Evolutionary conservation across 2,797 vertebrate species (phyloP).

Genomic region (Oreochromis grahami): DNA sequence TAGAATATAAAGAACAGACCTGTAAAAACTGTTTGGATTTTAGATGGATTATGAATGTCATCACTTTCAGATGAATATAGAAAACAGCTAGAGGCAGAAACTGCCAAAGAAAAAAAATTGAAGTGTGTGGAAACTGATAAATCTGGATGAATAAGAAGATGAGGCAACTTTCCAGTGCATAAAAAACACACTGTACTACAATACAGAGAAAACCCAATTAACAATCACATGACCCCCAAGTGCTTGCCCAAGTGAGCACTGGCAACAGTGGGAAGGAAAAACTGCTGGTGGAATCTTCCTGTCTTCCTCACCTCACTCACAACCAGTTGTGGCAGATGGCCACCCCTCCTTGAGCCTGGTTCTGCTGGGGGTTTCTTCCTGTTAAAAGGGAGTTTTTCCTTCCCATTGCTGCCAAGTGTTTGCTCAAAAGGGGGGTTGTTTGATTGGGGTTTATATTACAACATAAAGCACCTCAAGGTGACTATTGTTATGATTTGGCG

Average conservation of each 20-base stretch:
- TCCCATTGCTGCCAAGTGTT: neutral
- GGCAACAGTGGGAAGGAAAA: neutral
- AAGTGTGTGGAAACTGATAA: neutral
- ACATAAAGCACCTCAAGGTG: neutral
- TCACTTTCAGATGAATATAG: neutral
- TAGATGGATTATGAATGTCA: neutral
- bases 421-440: neutral
- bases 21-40: neutral
- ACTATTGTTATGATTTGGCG: neutral
- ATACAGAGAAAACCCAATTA: neutral
- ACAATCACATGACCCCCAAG: neutral
- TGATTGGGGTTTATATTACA: neutral
- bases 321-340: neutral
- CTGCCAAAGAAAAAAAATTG: neutral
- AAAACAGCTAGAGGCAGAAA: neutral
- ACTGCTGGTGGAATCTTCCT: neutral
- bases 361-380: neutral
- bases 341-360: accelerated
- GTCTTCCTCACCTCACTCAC: neutral
- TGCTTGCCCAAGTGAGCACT: neutral
- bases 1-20: neutral
- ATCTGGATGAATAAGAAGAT: neutral
- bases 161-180: neutral
- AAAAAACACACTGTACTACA: accelerated
- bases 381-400: neutral